Percentiles rank a stretch among this genome's conserved stretches.
These are phyloP conservation scores for Channa striata DNA, from an alignment of 2,797 vertebrate genomes.

Conservation along the genomic window DNA sequence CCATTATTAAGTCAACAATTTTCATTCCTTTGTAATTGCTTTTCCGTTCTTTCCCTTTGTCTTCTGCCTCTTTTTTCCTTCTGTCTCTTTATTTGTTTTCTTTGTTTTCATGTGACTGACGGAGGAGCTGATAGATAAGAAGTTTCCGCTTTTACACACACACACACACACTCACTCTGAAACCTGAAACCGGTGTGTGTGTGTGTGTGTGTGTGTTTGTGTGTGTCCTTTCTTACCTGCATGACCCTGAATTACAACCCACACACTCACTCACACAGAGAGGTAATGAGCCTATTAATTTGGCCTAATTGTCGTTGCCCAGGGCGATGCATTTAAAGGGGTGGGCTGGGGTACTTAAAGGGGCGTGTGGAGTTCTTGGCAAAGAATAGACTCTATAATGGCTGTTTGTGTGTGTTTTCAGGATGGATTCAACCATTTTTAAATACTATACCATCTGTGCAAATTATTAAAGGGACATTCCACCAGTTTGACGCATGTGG, in stretches of 20 bases:
- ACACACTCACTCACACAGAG: conserved; percentile 8
- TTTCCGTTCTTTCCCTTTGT: not conserved
- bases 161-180: conserved; percentile 9
- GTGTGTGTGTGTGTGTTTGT: conserved; percentile 1
- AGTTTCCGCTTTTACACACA: conserved; percentile 5
- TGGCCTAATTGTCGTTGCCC: conserved; percentile 31
- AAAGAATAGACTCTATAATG: not conserved
- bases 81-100: not conserved
- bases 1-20: not conserved
- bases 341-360: conserved; percentile 1
- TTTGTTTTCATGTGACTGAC: not conserved
- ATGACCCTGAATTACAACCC: not conserved
- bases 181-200: conserved; percentile 12
- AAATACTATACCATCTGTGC: not conserved
- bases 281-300: conserved; percentile 43
- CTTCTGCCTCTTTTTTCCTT: no score
- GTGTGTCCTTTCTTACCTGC: conserved; percentile 1
- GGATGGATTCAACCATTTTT: not conserved
- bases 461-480: not conserved
- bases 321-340: conserved; percentile 25
- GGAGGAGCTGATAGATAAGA: not conserved
- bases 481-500: not conserved
- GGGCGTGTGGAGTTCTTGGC: conserved; percentile 1
- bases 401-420: conserved; percentile 1
- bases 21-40: not conserved